A percentile compares a stretch with the other conserved stretches of the same genome.
These are phyloP conservation scores for Hemicrepidius hirtus DNA, from an alignment of 2,888 invertebrate genomes.

Conservation along the genomic window DNA sequence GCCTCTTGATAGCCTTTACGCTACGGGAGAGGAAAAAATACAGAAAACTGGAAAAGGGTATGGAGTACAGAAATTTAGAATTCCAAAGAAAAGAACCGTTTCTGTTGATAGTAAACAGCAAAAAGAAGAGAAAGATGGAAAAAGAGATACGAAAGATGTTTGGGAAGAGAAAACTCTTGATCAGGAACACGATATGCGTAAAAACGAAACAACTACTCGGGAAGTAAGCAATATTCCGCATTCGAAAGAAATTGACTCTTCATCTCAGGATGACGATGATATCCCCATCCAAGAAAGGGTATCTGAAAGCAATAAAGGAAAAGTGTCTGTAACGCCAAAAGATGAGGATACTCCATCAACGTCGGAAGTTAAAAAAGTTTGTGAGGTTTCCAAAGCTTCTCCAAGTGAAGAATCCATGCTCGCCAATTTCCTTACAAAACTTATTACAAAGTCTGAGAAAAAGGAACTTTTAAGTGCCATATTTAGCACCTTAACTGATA, in stretches of 20 bases:
- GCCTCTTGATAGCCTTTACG: slow-evolving; percentile 73
- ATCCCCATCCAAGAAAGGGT: not conserved
- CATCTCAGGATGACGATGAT: too few species aligned
- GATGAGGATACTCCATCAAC: slow-evolving; percentile 3
- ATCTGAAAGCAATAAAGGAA: not conserved
- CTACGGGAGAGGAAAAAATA: slow-evolving; percentile 66
- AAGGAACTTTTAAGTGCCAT: slow-evolving; percentile 61
- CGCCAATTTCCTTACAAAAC: slow-evolving; percentile 63
- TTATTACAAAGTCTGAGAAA: slow-evolving; percentile 62
- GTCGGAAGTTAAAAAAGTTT: not conserved
- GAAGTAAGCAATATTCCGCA: too few species aligned
- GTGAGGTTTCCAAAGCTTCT: slow-evolving; percentile 25
- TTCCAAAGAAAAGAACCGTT: slow-evolving; percentile 73
- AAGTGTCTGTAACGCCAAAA: not conserved
- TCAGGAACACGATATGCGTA: slow-evolving; percentile 8
- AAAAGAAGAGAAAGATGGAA: slow-evolving; percentile 37
- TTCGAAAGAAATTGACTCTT: too few species aligned
- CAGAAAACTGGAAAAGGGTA: slow-evolving; percentile 71
- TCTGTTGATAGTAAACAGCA: slow-evolving; percentile 17
- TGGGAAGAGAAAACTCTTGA: slow-evolving; percentile 24
- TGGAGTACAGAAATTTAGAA: slow-evolving; percentile 74
- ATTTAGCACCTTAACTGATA: slow-evolving; percentile 63
- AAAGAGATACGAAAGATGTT: not conserved
- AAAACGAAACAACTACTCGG: slow-evolving; percentile 32
- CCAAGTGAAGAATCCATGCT: slow-evolving; percentile 62